Evolutionary conservation across 2,888 invertebrate species (phyloP), one percentile per base, ranked within the genome.

Genomic region (Lomographa bimaculata): DNA sequence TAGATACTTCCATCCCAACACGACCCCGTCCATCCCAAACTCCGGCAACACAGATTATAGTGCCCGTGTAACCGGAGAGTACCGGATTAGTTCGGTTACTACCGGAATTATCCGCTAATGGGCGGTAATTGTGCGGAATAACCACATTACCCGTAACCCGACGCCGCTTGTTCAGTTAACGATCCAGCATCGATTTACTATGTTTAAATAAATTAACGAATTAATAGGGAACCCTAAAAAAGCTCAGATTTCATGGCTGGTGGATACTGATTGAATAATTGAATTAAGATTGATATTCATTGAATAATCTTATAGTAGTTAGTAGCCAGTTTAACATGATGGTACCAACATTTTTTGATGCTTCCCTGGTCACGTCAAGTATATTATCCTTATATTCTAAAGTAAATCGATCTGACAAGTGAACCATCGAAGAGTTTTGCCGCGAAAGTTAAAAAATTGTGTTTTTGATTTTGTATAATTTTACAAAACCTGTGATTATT

Each of bases 111-210:
- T 64, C 72, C 66, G 59, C 48, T 79, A 76, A 82, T 77, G 70
- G 70, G 38, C 59, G 55, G 70, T 80, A 86, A 86, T 86, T 82
- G 85, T 68, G 56, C 74, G 74, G 76, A 84, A 85, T 79, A 80
- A 80, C 70, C 69, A 58, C 66, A 65, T 76, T 67, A 72, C 55
- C 38, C 18, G 78, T 68, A 74, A 79, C 70, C 51, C 55, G 41
- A 54, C 45, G 49, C 49, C 55, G 53, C 58, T 60, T 63, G 62
- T 65, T 61, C 57, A 58, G 59, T 43, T 64, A 62, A 60, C 62
- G 40, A 64, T 64, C 60, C 51, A 33, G 60, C 57, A 60, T 72
- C 72, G 60, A 63, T 65, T 75, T 71, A 71, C 70, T 64, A 63
- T 63, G 60, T 56, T 65, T 59, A 52, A 59, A 54, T 52, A 50